These are phyloP conservation scores for Umimayanthus chanpuru DNA, from an alignment of 92 coral and sea anemone genomes.

Conservation along the genomic window DNA sequence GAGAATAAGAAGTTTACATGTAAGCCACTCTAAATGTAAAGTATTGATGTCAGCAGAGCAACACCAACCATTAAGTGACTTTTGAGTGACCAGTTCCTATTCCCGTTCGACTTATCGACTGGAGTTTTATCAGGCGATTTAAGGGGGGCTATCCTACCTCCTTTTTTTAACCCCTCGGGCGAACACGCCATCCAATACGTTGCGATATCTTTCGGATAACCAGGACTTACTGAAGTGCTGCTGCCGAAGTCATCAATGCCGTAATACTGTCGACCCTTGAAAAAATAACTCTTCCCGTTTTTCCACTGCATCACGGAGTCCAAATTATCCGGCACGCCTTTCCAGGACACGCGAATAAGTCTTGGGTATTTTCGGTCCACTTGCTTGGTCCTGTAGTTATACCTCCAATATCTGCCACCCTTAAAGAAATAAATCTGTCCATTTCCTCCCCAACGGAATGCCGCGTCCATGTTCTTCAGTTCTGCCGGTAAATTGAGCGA, in stretches of 20 bases:
- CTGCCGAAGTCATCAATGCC: conserved; percentile 55
- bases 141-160: conserved; percentile 55
- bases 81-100: background rate
- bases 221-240: conserved; percentile 26
- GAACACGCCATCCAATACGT: conserved; percentile 73
- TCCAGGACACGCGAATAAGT: conserved; percentile 46
- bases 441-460: conserved; percentile 61
- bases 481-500: conserved; percentile 59
- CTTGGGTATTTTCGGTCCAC: conserved; percentile 68
- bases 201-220: conserved; percentile 55
- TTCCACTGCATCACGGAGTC: conserved; percentile 73
- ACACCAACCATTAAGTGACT: background rate
- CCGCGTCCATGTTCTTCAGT: conserved; percentile 73
- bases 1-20: background rate
- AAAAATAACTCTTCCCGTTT: conserved; percentile 67
- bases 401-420: conserved; percentile 69
- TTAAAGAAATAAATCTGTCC: conserved; percentile 77
- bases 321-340: conserved; percentile 60
- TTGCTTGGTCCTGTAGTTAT: conserved; percentile 37
- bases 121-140: background rate
- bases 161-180: conserved; percentile 40
- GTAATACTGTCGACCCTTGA: conserved; percentile 68
- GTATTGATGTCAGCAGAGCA: background rate
- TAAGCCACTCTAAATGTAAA: background rate
- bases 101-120: background rate